Evolutionary conservation across 2,113 vertebrate species (phyloP).

Genomic region (Toxotes chatareus): DNA sequence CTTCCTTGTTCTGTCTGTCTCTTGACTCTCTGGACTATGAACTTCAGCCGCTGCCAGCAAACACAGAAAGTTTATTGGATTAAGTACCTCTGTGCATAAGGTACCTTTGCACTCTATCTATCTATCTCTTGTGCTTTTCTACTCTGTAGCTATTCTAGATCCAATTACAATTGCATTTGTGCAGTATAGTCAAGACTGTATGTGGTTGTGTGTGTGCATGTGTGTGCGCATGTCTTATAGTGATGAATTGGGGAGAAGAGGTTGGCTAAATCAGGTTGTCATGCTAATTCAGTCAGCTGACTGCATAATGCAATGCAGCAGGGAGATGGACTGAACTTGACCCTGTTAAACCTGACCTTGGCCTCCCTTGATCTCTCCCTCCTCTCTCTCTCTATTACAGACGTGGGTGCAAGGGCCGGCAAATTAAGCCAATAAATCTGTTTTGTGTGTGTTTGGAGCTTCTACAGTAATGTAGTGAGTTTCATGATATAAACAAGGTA

Average conservation of each 20-base stretch:
- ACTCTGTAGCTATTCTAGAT: no score
- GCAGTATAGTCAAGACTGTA: neutral
- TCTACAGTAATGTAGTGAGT: slow-evolving; percentile 6
- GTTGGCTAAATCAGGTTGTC: slow-evolving; percentile 84
- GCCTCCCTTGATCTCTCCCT: slow-evolving; percentile 61
- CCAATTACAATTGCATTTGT: slow-evolving; percentile 9
- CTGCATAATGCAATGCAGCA: slow-evolving; percentile 85
- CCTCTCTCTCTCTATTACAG: slow-evolving; percentile 61
- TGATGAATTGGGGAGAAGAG: slow-evolving; percentile 76
- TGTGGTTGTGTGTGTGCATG: slow-evolving; percentile 3
- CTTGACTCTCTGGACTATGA: slow-evolving; percentile 11
- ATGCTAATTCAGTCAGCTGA: slow-evolving; percentile 86
- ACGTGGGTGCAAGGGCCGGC: slow-evolving; percentile 69
- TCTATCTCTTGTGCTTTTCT: neutral
- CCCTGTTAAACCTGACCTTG: slow-evolving; percentile 86
- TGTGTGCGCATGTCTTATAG: slow-evolving; percentile 51
- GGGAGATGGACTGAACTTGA: slow-evolving; percentile 85
- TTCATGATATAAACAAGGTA: slow-evolving; percentile 40
- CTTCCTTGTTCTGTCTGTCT: neutral
- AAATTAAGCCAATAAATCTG: slow-evolving; percentile 84
- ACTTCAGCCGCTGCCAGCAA: slow-evolving; percentile 39
- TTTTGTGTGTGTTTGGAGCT: slow-evolving; percentile 38
- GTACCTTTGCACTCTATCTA: neutral
- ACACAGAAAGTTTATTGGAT: slow-evolving; percentile 30
- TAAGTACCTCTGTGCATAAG: slow-evolving; percentile 12